Evolutionary conservation across 1,140 invertebrate genomes (phyloP), one percentile per base, ranked within the genome.

Genomic region (Drosophila ercepeae): DNA sequence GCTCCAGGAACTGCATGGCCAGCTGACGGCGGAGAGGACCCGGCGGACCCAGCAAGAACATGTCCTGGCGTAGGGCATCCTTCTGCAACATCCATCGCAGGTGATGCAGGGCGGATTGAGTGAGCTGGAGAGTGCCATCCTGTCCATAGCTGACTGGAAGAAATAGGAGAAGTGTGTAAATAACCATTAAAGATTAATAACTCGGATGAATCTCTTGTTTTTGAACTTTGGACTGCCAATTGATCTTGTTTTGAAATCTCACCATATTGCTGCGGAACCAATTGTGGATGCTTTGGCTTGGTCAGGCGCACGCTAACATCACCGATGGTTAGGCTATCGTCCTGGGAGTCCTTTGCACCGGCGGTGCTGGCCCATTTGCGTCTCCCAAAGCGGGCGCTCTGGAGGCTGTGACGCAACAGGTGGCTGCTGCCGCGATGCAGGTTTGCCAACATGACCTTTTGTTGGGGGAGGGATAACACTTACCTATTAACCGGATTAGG

Each of bases 71-170:
- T 1, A 99, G 92, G 16, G 94, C 86, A 92, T 99, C 97, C 91
- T 99, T 98, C 90, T 98, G 97, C 91, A 98, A 94, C 94, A 98
- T 98, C 97, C 97, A 98, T 94, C 95, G 93, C 74, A 98, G 92
- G 91, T 98, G 95, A 45, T 94, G 93, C 3, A 98, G 91, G n/a
- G 94, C 94, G 44, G 95, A 95, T 92, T 98, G 97, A 52, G 94
- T 93, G 46, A 94, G 75, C 51, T 93, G 89, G 29, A 92, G 91
- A 1, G 91, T 75, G 19, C 92, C 92, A 60, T 91, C 82, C 39
- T 79, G 60, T 14, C 91, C 89, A 55, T 92, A 89, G 54, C 91
- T 91, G 19, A 94, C 94, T 95, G 6, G 0, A 39, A 16, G 6
- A 9, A n/a, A 21, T 13, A 39, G 0, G 21, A 42, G 3, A 21